phyloP scores from a whole-genome alignment of 2,888 invertebrate species.

The Mesopsocus fuscifrons region DNA sequence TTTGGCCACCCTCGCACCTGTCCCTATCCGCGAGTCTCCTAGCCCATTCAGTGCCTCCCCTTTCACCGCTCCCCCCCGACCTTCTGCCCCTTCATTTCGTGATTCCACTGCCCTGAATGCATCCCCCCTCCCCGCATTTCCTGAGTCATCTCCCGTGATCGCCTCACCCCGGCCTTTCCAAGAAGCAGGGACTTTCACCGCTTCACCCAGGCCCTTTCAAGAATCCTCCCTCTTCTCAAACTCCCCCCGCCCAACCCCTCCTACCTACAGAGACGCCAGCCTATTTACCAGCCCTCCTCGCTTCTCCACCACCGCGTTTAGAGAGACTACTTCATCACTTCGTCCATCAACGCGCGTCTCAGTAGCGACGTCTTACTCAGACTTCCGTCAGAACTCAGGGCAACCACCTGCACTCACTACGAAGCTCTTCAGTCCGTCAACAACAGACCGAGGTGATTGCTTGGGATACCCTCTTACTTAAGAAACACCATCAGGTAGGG shows the following conservation, averaged over 20 bases:
- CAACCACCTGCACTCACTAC: neutral
- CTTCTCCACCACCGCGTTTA: slow-evolving; percentile 15
- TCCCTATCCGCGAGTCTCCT: slow-evolving; percentile 9
- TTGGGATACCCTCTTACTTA: no score
- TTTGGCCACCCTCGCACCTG: slow-evolving; percentile 17
- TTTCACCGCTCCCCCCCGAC: neutral
- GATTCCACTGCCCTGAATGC: no score
- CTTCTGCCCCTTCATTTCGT: no score
- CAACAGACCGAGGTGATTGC: neutral
- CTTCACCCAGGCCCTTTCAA: slow-evolving; percentile 2
- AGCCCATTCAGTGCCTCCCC: slow-evolving; percentile 12
- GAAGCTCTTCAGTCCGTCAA: neutral
- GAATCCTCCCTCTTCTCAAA: no score
- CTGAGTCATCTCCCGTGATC: no score
- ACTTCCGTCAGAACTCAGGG: neutral
- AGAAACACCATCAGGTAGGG: no score
- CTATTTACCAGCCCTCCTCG: no score
- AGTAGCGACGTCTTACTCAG: slow-evolving; percentile 13
- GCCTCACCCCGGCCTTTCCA: slow-evolving; percentile 1
- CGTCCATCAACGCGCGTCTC: slow-evolving; percentile 18
- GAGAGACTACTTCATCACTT: slow-evolving; percentile 17
- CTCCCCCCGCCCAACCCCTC: no score
- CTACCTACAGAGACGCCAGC: no score
- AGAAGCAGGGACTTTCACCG: no score
- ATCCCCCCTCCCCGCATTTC: no score